These are phyloP conservation scores for Pomacea maculata DNA, from an alignment of 1,140 invertebrate genomes.

Conservation along the genomic window DNA sequence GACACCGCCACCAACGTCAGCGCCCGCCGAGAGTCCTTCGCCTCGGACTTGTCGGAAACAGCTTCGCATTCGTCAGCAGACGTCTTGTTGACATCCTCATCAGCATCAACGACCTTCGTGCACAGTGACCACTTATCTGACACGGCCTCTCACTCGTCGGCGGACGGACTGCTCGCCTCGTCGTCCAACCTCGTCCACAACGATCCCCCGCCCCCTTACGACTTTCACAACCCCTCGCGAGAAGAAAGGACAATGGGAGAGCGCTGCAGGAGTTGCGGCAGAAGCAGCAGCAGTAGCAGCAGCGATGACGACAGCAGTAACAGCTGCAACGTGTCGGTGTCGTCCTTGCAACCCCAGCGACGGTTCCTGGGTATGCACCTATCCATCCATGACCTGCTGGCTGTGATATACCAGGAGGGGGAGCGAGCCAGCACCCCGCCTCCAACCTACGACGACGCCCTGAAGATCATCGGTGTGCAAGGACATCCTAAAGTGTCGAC, in stretches of 20 bases:
- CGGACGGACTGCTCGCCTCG: no score
- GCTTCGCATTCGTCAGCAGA: background rate
- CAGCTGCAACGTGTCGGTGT: background rate
- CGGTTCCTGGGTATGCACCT: constrained; percentile 22
- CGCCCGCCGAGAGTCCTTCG: background rate
- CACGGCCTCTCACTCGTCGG: no score
- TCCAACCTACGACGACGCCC: constrained; percentile 17
- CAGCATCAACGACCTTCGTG: background rate
- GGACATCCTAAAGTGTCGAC: background rate
- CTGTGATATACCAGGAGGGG: constrained; percentile 5
- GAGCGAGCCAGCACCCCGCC: constrained; percentile 12
- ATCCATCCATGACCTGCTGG: constrained; percentile 20
- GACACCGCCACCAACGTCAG: no score
- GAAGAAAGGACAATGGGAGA: background rate
- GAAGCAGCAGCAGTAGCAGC: background rate
- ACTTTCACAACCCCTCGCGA: background rate
- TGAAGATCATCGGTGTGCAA: constrained; percentile 13
- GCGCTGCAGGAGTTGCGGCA: background rate
- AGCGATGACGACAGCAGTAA: background rate
- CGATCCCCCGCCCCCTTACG: constrained; percentile 13
- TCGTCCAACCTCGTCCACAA: constrained; percentile 5
- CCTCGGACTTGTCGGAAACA: background rate
- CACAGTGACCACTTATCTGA: no score
- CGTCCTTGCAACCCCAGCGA: background rate
- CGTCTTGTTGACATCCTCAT: background rate